These are phyloP conservation scores for Cosmorhoe ocellata DNA, from an alignment of 2,888 invertebrate genomes.

Conservation along the genomic window DNA sequence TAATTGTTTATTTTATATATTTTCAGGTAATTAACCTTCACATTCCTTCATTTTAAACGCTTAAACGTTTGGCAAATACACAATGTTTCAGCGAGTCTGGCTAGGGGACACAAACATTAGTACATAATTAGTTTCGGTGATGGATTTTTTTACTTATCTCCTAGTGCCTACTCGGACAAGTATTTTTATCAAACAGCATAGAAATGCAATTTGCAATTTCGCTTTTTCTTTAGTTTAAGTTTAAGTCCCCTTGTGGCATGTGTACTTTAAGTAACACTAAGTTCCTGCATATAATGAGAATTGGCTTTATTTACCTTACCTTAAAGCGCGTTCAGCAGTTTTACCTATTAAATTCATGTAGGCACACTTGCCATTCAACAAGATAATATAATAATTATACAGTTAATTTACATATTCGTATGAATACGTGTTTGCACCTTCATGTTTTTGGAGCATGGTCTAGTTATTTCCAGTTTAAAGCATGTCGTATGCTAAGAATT, in stretches of 20 bases:
- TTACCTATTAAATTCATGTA: too few species aligned
- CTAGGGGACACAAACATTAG: slow-evolving; percentile 60
- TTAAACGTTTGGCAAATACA: slow-evolving; percentile 71
- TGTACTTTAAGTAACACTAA: too few species aligned
- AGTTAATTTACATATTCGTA: slow-evolving; percentile 33
- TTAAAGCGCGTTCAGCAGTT: too few species aligned
- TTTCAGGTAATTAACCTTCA: slow-evolving; percentile 81
- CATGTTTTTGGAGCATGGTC: slow-evolving; percentile 36
- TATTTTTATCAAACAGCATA: too few species aligned
- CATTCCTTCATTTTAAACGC: slow-evolving; percentile 69
- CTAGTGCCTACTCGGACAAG: too few species aligned
- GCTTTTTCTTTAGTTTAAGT: too few species aligned
- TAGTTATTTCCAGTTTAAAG: slow-evolving; percentile 15
- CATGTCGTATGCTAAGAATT: not conserved
- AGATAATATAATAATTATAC: slow-evolving; percentile 21
- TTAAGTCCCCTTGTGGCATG: too few species aligned
- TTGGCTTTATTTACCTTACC: too few species aligned
- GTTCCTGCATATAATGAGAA: too few species aligned
- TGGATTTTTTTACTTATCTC: slow-evolving; percentile 3
- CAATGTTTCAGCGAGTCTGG: slow-evolving; percentile 70
- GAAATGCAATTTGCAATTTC: slow-evolving; percentile 10
- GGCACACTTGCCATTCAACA: slow-evolving; percentile 22
- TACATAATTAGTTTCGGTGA: slow-evolving; percentile 54
- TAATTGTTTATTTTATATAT: slow-evolving; percentile 67
- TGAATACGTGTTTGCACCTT: slow-evolving; percentile 30